Evolutionary conservation across 2,888 invertebrate genomes (phyloP), one percentile per base, ranked within the genome.

Genomic region (Lacanobia oleracea): DNA sequence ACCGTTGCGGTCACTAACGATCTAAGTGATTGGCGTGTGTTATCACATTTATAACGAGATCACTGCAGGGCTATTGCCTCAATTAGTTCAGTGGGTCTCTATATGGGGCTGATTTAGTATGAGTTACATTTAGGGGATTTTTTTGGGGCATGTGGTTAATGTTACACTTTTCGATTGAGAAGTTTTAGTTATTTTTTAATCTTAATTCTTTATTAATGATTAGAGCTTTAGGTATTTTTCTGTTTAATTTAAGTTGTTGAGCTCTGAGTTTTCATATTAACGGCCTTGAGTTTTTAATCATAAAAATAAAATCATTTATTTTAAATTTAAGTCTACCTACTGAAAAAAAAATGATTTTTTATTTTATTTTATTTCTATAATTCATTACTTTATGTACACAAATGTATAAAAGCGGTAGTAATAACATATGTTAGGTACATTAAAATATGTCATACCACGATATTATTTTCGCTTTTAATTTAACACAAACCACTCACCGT

Each of bases 21-120:
- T 72, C 75, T 84, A 75, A 88, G 81, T 87, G 87, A 88, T 87
- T 85, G 87, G 82, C 76, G 67, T 83, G 79, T 82, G 81, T 85
- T 87, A 85, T 87, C 86, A 81, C 80, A 84, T 84, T 78, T 83
- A 79, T 84, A 83, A 81, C 77, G 72, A 81, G 77, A 81, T 81
- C 76, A 77, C 75, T 81, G 63, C 77, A 66, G 50, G 66, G 70
- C 72, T 75, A 74, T 84, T 73, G 40, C 67, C 67, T 73, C 75
- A 81, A 81, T 84, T 79, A 79, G 70, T 74, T 75, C 61, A 57
- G 56, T 33, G 60, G 45, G 27, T 69, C 56, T 63, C 62, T 33
- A 78, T 57, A 59, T 68, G 37, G 21, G 27, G 54, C 56, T 62
- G 61, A 72, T 77, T 59, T 56, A n/a, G 40, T 48, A 57, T 18